Evolutionary conservation across 2,888 invertebrate genomes (phyloP), one percentile per base, ranked within the genome.

Genomic region (Eremobia ochroleuca): DNA sequence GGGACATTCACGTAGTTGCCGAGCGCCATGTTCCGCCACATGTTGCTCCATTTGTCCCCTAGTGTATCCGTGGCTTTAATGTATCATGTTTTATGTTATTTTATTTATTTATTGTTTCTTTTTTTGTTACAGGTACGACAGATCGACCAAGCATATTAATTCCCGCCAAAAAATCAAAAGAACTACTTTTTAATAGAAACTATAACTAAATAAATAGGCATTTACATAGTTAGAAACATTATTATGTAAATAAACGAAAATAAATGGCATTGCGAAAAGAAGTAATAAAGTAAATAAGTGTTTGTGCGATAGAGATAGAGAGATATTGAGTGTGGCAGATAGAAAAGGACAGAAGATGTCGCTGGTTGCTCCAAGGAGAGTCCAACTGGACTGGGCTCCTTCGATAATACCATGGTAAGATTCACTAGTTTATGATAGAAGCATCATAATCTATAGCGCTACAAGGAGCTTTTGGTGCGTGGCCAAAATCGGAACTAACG

Each of bases 371-470:
- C 96, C 96, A 2, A 92, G 96, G 76, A 88, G 96, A 80, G 96
- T 96, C 78, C 96, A 96, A 83, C 87, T 96, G 70, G 96, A 95
- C 83, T 96, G 96, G 96, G 93, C 96, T 15, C 95, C 92, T 77
- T 90, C 92, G 18, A 95, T 96, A 87, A 95, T 96, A 89, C 96
- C 96, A 86, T 96, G 96, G 96, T 96, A 92, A 93, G 78, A 75
- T 49, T 46, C 4, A 43, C 3, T 43, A 21, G 18, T 21, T 4
- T 34, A 1, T 34, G 31, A 21, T 15, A 31, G 31, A 31, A 59
- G 28, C 59, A 31, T 31, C 9, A 1, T 59, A 59, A 3, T 21
- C n/a, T 13, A 15, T 6, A 46, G 1, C 18, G 18, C 31, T 31
- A 21, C 31, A 9, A 31, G 2, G 55, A 55, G n/a, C 55, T 55